A percentile compares a stretch with the other conserved stretches of the same genome.
phyloP scores from a whole-genome alignment of 2,113 vertebrate genomes.

The Argyrosomus japonicus region DNA sequence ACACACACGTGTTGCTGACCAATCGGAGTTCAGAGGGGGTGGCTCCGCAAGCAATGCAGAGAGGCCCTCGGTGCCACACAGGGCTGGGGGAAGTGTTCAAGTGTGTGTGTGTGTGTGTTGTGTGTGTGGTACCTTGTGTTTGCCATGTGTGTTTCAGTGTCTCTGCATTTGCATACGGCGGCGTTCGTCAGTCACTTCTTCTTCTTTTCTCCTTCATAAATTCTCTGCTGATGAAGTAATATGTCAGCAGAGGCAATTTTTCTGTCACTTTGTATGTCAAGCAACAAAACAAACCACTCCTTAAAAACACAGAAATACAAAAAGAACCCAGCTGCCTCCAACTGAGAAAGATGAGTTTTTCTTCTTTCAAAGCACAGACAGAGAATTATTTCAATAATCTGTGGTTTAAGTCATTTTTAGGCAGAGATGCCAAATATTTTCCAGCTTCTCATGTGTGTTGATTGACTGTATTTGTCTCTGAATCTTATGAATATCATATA shows the following conservation, averaged over 20 bases:
- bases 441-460: background rate
- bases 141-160: constrained; percentile 23
- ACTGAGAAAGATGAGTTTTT: background rate
- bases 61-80: constrained; percentile 12
- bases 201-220: background rate
- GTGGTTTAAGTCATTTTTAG: background rate
- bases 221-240: background rate
- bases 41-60: background rate
- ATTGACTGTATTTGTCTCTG: background rate
- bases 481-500: background rate
- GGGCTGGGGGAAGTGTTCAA: background rate
- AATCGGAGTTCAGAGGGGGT: constrained; percentile 26
- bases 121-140: background rate
- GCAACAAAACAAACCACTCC: background rate
- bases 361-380: no score
- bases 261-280: background rate
- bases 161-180: background rate
- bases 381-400: no score
- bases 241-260: no score
- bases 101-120: constrained; percentile 15
- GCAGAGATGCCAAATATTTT: background rate
- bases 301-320: background rate
- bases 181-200: background rate
- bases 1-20: constrained; percentile 43
- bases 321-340: background rate